A percentile compares a stretch with the other conserved stretches of the same genome.
Conservation (phyloP, 2,797 vertebrate species). For the Gobionotothen gibberifrons region DNA sequence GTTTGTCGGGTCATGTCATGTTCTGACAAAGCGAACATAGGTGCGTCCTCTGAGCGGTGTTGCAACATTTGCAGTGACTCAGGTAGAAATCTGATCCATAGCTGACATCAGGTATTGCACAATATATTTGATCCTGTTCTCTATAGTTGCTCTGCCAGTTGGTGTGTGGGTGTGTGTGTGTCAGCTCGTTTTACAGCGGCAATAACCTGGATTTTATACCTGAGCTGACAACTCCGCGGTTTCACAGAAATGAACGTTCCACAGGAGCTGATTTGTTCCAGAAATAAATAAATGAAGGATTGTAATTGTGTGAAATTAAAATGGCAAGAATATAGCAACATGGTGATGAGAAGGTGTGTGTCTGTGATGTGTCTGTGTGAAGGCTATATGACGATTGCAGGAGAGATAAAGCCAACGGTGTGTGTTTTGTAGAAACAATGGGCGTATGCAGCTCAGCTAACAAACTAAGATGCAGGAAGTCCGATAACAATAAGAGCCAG, state of each 20-base stretch:
- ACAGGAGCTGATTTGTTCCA: slow-evolving; percentile 32
- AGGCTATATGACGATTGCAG: slow-evolving; percentile 11
- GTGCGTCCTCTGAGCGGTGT: slow-evolving; percentile 54
- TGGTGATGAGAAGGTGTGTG: slow-evolving; percentile 3
- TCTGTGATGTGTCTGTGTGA: background rate
- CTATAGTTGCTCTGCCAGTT: slow-evolving; percentile 3
- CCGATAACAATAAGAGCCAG: slow-evolving; percentile 57
- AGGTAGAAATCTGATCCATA: slow-evolving; percentile 66
- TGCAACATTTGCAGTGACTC: slow-evolving; percentile 59
- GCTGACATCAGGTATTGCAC: slow-evolving; percentile 52
- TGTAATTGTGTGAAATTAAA: slow-evolving; percentile 7
- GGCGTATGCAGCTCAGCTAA: slow-evolving; percentile 38
- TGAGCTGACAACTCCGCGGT: slow-evolving; percentile 19
- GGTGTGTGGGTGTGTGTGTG: slow-evolving; percentile 18
- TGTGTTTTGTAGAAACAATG: slow-evolving; percentile 46
- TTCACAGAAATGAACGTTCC: slow-evolving; percentile 47
- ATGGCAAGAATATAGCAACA: slow-evolving; percentile 16
- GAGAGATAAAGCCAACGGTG: slow-evolving; percentile 16
- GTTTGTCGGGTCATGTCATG: slow-evolving; percentile 19
- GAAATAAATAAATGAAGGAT: slow-evolving; percentile 3
- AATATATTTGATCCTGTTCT: slow-evolving; percentile 48
- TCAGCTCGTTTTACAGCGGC: slow-evolving; percentile 48
- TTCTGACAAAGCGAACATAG: slow-evolving; percentile 57
- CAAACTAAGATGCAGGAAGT: slow-evolving; percentile 55
- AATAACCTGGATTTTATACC: slow-evolving; percentile 40